A percentile compares a stretch with the other conserved stretches of the same genome.
Conservation (phyloP, 1,140 invertebrate species). For the Drosophila aff. region DNA sequence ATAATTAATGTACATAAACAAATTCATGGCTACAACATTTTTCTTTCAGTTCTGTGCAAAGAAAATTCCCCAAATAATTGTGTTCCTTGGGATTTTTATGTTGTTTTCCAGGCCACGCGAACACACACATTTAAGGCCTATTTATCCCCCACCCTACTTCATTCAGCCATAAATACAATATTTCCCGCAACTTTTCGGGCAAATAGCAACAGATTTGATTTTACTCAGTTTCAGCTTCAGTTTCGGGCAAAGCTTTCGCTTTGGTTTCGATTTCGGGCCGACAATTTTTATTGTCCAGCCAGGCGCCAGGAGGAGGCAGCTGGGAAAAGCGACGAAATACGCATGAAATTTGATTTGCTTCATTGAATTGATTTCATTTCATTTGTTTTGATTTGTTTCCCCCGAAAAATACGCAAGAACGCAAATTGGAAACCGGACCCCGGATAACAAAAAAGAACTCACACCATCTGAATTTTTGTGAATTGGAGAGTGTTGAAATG, state of each 20-base stretch:
- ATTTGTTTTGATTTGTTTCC: conserved; percentile 70
- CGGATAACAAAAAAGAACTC: conserved; percentile 39
- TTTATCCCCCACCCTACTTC: conserved; percentile 22
- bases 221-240: conserved; percentile 57
- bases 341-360: conserved; percentile 82
- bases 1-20: neutral
- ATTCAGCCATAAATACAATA: conserved; percentile 48
- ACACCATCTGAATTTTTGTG: conserved; percentile 22
- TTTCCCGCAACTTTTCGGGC: conserved; percentile 47
- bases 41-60: neutral
- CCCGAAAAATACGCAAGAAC: conserved; percentile 68
- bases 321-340: conserved; percentile 78
- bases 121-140: conserved; percentile 69
- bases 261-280: conserved; percentile 51
- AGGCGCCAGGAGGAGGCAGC: conserved; percentile 8
- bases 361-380: conserved; percentile 83
- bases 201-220: conserved; percentile 65
- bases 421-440: conserved; percentile 70
- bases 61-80: conserved; percentile 36
- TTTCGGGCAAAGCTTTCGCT: conserved; percentile 26
- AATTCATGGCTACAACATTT: neutral
- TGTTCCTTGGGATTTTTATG: conserved; percentile 55
- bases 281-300: conserved; percentile 59
- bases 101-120: conserved; percentile 29
- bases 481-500: conserved; percentile 61